phyloP scores from a whole-genome alignment of 2,888 invertebrate species.

The Lycocerus yunnanus region DNA sequence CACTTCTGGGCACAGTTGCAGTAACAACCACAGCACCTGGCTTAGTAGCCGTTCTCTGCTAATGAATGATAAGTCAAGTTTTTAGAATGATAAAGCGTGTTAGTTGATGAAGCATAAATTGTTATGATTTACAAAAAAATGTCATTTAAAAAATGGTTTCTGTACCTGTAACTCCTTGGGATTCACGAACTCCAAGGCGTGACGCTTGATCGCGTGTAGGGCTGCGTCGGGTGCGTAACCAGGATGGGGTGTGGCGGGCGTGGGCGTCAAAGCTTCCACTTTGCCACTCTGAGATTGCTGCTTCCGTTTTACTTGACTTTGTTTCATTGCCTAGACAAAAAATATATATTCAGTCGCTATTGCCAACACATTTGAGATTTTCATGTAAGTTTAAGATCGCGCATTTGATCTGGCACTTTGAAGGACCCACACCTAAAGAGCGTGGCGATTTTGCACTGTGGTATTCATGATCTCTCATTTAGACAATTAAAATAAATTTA shows the following conservation, averaged over 20 bases:
- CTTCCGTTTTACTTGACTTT: slow-evolving; percentile 69
- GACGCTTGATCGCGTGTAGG: slow-evolving; percentile 93
- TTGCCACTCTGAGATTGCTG: slow-evolving; percentile 59
- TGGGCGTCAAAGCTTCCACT: slow-evolving; percentile 60
- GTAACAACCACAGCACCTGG: slow-evolving; percentile 59
- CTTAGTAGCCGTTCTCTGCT: slow-evolving; percentile 59
- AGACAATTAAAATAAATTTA: too few species aligned
- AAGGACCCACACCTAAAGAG: too few species aligned
- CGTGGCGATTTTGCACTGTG: too few species aligned
- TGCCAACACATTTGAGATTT: too few species aligned
- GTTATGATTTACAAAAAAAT: background rate
- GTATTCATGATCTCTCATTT: too few species aligned
- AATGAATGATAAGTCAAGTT: slow-evolving; percentile 50
- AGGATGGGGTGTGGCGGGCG: slow-evolving; percentile 67
- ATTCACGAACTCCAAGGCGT: slow-evolving; percentile 88
- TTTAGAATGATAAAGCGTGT: slow-evolving; percentile 7
- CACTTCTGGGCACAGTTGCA: slow-evolving; percentile 59
- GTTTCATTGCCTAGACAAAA: slow-evolving; percentile 62
- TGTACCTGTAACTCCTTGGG: slow-evolving; percentile 86
- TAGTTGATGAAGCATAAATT: background rate
- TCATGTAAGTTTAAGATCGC: too few species aligned
- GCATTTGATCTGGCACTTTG: too few species aligned
- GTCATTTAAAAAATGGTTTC: slow-evolving; percentile 1
- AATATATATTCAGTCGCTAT: background rate
- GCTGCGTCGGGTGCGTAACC: slow-evolving; percentile 96